Percentiles rank a stretch among this genome's conserved stretches.
Conservation (phyloP, 2,797 vertebrate species). For the Momotus momota region DNA sequence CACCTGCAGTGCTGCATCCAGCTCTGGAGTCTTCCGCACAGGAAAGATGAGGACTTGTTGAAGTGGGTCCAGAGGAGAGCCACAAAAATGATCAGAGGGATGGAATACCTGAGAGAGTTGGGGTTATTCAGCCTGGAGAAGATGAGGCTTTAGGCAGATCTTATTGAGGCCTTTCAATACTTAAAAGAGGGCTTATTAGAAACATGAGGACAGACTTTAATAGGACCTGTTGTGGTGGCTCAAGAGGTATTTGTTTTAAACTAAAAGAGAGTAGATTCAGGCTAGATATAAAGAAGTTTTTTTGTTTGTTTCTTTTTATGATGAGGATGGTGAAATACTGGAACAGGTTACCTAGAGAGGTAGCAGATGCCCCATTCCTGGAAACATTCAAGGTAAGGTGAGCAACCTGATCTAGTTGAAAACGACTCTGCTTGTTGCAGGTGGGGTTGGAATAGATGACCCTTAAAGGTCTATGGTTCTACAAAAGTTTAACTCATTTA, state of each 20-base stretch:
- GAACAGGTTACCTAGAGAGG: neutral
- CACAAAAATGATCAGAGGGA: neutral
- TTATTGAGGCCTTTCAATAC: neutral
- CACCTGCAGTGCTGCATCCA: neutral
- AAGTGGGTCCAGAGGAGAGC: neutral
- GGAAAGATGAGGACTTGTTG: neutral
- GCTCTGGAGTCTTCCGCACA: neutral
- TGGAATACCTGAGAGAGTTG: neutral
- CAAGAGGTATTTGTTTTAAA: neutral
- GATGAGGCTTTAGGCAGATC: neutral
- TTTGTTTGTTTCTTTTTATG: neutral
- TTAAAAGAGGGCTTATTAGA: neutral
- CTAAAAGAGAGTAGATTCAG: neutral
- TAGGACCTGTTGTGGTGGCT: too few relatives aligned
- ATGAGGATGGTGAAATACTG: accelerated
- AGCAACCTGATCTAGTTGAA: neutral
- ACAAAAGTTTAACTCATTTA: neutral
- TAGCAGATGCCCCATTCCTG: neutral
- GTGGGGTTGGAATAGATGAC: neutral
- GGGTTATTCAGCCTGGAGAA: neutral
- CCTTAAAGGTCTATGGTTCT: neutral
- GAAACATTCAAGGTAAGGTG: neutral
- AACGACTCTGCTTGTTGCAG: neutral
- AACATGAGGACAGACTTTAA: neutral
- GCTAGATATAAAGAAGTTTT: neutral